Conservation (phyloP, 2,888 invertebrate species). For the Protonemura montana region DNA sequence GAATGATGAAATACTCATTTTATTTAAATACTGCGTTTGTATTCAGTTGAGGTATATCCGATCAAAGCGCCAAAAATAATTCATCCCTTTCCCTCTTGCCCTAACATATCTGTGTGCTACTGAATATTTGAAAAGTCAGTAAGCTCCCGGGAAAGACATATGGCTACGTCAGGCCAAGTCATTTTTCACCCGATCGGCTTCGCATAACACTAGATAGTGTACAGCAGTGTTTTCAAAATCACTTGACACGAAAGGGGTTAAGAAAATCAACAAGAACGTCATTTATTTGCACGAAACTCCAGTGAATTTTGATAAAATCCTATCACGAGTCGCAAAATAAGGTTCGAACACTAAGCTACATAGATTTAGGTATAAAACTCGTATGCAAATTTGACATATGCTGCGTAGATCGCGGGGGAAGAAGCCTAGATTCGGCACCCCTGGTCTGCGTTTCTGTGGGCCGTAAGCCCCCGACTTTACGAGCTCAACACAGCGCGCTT, state of each 20-base stretch:
- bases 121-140: constrained; percentile 25
- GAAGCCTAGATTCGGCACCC: neutral
- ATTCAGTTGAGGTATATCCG: neutral
- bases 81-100: neutral
- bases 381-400: constrained; percentile 7
- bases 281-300: neutral
- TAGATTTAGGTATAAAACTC: neutral
- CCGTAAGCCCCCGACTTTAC: neutral
- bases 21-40: neutral
- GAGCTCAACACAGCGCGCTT: neutral
- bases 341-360: neutral
- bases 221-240: neutral
- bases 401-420: neutral
- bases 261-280: neutral
- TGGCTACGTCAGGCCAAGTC: neutral
- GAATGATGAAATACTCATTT: constrained; percentile 12
- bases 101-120: constrained; percentile 8
- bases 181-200: neutral
- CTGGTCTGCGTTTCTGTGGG: neutral
- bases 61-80: neutral
- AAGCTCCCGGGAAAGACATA: neutral
- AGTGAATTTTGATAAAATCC: neutral
- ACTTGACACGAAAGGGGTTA: neutral
- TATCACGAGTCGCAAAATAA: neutral
- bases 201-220: neutral